Conservation (phyloP, 2,888 invertebrate species). For the Druceiella hillmani region DNA sequence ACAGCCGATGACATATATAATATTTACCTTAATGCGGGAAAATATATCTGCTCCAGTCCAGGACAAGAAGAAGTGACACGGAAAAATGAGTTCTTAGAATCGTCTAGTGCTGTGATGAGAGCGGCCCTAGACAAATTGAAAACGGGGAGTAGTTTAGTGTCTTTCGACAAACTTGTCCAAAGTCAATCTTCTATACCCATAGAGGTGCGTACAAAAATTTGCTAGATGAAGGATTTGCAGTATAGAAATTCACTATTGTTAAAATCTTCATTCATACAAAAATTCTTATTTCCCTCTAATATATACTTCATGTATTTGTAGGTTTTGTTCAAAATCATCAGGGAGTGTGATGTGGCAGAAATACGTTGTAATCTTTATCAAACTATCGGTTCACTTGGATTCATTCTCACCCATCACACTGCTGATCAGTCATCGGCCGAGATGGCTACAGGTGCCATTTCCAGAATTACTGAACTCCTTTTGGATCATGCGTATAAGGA, state of each 20-base stretch:
- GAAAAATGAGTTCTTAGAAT: constrained; percentile 55
- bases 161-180: not conserved
- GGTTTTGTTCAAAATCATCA: too few relatives aligned
- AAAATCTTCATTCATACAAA: too few relatives aligned
- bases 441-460: constrained; percentile 35
- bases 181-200: too few relatives aligned
- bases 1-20: constrained; percentile 56
- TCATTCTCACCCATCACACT: constrained; percentile 41
- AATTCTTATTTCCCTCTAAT: too few relatives aligned
- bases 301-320: too few relatives aligned
- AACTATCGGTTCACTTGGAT: constrained; percentile 53
- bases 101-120: constrained; percentile 68
- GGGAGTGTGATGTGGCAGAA: constrained; percentile 48
- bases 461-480: constrained; percentile 54
- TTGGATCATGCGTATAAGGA: constrained; percentile 57
- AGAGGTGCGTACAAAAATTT: too few relatives aligned
- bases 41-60: too few relatives aligned
- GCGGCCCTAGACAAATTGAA: constrained; percentile 66
- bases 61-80: constrained; percentile 59
- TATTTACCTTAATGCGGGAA: constrained; percentile 62
- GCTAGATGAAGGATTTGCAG: too few relatives aligned
- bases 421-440: too few relatives aligned
- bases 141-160: too few relatives aligned
- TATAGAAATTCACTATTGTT: too few relatives aligned
- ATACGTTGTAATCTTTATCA: constrained; percentile 54